Base-by-base conservation (phyloP, 2,888 invertebrate species). In the Hofmannophila pseudospretella region DNA sequence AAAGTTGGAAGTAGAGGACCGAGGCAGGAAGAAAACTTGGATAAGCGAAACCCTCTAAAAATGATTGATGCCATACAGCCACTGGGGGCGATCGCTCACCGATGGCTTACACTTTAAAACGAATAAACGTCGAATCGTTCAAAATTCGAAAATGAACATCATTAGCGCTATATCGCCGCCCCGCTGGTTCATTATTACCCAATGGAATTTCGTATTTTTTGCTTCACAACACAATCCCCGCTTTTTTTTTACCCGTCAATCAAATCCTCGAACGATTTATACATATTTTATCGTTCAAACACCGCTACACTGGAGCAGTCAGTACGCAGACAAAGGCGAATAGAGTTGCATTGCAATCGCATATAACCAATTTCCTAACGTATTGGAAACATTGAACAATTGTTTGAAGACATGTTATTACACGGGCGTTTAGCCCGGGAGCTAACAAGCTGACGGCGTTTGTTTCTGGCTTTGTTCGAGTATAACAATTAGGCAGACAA, bases 11-110 rank as follows among this genome's bases (percentile, higher is more conserved):
- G 69, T 67, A 64, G 72, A 74, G 70, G 64, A 72, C 69, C 72
- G 64, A 65, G 72, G 77, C 74, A 72, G 75, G 74, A 79, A 78
- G 80, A 76, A 82, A 85, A 84, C 80, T 81, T 75, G 82, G 84
- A 82, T 82, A 82, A 82, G 74, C 77, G 86, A 88, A 87, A 77
- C 87, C 86, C 86, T 84, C 87, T 78, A 85, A 85, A 82, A 82
- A 87, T 88, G 87, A 88, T 88, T 88, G 88, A 88, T 88, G 87
- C 82, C 72, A 52, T 59, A 48, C 55, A 58, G 58, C 62, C 25
- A 54, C 52, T 56, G 59, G 63, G 70, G 72, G 72, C 66, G 70
- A 62, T 67, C 67, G 66, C 62, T 63, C 72, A 69, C 23, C 23
- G 23, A 1, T 23, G 62, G 51, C 50, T 51, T 54, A 59, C 55